Base-by-base conservation (phyloP, 2,888 invertebrate genomes). In the Pogonocherus hispidulus region DNA sequence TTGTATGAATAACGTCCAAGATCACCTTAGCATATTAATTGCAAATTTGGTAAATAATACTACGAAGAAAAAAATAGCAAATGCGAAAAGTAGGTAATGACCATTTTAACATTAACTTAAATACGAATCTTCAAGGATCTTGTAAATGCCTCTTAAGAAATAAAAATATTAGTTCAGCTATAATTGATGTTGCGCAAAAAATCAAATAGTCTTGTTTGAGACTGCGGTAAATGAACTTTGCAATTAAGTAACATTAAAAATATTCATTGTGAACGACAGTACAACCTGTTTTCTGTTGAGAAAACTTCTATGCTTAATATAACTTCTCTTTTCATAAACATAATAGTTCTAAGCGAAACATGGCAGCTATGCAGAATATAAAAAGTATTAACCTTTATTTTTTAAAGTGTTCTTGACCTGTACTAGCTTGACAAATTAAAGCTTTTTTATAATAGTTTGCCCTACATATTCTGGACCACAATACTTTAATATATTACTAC, bases 11-110 rank as follows among this genome's bases (percentile, higher is more conserved):
- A 49, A 62, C 18, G 32, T 62, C 32, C 49, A 62, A 19, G 62
- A 62, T 62, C 62, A 49, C 46, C 49, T 57, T 57, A 57, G 46
- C 44, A 44, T 18, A 35, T 56, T 41, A 22, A 32, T 0, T 1
- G n/a, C 37, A 9, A n/a, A 37, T 37, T 41, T 41, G 41, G 41
- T 54, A 20, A 20, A 47, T 47, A 20, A 4, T 22, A 4, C n/a
- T 20, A 22, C 18, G 8, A 3, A 44, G 8, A 14, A 44, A 16
- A 20, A 47, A 20, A 20, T 47, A 3, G 47, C 47, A 18, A 19
- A 20, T 19, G 20, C 41, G 41, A 41, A 41, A 41, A 41, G 3
- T 14, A n/a, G 41, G 41, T 9, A 41, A 41, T 41, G 47, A 14
- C 20, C n/a, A 3, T 4, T 20, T 47, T 47, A 1, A 18, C 18